Conservation (phyloP, 2,113 vertebrate genomes). For the Petrocephalus microphthalmus region DNA sequence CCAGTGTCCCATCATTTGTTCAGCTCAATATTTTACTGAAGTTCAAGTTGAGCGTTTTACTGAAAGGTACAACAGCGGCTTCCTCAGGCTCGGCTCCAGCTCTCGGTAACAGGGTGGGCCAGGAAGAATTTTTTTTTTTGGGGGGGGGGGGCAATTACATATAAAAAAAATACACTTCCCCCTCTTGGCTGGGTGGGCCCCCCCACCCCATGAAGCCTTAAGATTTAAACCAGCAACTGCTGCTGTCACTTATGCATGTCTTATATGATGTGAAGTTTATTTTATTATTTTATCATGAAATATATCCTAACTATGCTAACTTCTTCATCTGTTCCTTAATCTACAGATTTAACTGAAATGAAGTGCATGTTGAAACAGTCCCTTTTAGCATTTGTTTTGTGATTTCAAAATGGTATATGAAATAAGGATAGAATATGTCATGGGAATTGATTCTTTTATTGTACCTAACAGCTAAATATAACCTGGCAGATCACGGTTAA, state of each 20-base stretch:
- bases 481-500: background rate
- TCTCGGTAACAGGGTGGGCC: too few species aligned
- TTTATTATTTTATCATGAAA: background rate
- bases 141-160: too few species aligned
- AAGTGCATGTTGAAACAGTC: background rate
- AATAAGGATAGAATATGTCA: background rate
- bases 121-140: too few species aligned
- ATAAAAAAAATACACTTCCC: too few species aligned
- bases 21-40: background rate
- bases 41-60: background rate
- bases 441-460: background rate
- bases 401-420: background rate
- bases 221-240: background rate
- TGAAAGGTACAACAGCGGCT: background rate
- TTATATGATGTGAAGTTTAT: background rate
- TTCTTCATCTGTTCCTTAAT: background rate
- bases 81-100: too few species aligned
- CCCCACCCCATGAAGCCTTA: too few species aligned
- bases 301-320: background rate
- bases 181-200: too few species aligned
- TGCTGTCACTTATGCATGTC: background rate
- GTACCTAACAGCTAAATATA: background rate
- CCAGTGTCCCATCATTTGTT: background rate
- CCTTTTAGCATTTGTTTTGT: background rate
- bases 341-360: background rate